Evolutionary conservation across 2,888 invertebrate genomes (phyloP).

Genomic region (Molanna angustata): DNA sequence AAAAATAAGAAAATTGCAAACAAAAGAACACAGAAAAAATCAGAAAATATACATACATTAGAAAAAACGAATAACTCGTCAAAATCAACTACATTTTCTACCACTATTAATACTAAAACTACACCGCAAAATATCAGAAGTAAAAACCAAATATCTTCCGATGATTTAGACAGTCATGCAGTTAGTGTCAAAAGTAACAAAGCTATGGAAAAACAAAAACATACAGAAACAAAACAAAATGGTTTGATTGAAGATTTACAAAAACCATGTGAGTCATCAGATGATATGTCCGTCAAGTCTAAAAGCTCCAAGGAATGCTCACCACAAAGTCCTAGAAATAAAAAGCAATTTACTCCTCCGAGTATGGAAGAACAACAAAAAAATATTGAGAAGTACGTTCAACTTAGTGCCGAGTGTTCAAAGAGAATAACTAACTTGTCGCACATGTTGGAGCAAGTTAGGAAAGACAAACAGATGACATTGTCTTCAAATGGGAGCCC

Average conservation of each 20-base stretch:
- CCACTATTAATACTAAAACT: too few species aligned
- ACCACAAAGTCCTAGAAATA: background rate
- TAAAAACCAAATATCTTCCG: too few species aligned
- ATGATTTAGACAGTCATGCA: too few species aligned
- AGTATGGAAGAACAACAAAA: constrained; percentile 9
- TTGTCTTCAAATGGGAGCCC: constrained; percentile 14
- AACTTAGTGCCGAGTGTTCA: constrained; percentile 16
- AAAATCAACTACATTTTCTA: too few species aligned
- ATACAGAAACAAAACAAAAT: background rate
- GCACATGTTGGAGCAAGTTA: constrained; percentile 50
- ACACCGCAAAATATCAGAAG: too few species aligned
- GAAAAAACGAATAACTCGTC: too few species aligned
- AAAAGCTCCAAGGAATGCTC: background rate
- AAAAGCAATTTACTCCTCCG: constrained; percentile 1
- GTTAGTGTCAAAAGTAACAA: too few species aligned
- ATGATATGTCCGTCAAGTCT: too few species aligned
- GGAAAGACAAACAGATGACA: constrained; percentile 42
- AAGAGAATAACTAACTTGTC: constrained; percentile 49
- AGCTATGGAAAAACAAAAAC: too few species aligned
- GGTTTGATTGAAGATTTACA: background rate
- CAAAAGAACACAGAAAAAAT: too few species aligned
- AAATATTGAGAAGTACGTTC: constrained; percentile 6
- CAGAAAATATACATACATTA: too few species aligned
- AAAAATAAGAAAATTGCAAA: background rate
- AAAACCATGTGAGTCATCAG: too few species aligned